Evolutionary conservation across 2,888 invertebrate genomes (phyloP).

Genomic region (Cheilosia soror): DNA sequence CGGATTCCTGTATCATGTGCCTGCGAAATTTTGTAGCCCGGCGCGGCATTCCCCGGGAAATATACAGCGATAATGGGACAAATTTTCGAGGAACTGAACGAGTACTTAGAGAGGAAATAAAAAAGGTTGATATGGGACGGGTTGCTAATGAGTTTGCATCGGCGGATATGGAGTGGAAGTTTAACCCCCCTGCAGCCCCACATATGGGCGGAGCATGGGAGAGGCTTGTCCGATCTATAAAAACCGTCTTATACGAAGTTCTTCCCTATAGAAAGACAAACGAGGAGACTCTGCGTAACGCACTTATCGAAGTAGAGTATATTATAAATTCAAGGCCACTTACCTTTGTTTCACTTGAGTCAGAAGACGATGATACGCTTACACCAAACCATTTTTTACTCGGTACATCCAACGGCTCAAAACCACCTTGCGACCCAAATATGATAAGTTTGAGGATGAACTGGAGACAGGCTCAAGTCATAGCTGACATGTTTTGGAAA

Average conservation of each 20-base stretch:
- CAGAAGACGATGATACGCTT: too few relatives aligned
- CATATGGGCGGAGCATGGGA: background rate
- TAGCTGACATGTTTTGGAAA: too few relatives aligned
- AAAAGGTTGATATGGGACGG: constrained; percentile 11
- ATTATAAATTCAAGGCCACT: constrained; percentile 1
- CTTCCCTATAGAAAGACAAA: background rate
- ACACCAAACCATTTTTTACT: too few relatives aligned
- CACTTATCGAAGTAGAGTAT: constrained; percentile 5
- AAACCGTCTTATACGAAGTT: constrained; percentile 15
- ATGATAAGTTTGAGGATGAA: too few relatives aligned
- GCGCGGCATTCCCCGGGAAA: background rate
- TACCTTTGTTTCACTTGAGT: too few relatives aligned
- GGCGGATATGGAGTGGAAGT: constrained; percentile 8
- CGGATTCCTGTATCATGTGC: constrained; percentile 1
- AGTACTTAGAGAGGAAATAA: constrained; percentile 14
- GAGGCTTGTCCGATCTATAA: background rate
- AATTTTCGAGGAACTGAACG: background rate
- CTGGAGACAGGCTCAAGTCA: too few relatives aligned
- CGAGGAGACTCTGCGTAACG: background rate
- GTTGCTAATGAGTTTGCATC: constrained; percentile 36
- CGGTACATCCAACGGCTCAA: too few relatives aligned
- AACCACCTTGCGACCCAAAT: too few relatives aligned
- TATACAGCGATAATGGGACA: constrained; percentile 22
- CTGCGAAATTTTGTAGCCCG: constrained; percentile 6
- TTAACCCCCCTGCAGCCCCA: constrained; percentile 8